Percentiles rank a stretch among this genome's conserved stretches.
Evolutionary conservation across 2,888 invertebrate species (phyloP).

Genomic region (Blomia tropicalis): DNA sequence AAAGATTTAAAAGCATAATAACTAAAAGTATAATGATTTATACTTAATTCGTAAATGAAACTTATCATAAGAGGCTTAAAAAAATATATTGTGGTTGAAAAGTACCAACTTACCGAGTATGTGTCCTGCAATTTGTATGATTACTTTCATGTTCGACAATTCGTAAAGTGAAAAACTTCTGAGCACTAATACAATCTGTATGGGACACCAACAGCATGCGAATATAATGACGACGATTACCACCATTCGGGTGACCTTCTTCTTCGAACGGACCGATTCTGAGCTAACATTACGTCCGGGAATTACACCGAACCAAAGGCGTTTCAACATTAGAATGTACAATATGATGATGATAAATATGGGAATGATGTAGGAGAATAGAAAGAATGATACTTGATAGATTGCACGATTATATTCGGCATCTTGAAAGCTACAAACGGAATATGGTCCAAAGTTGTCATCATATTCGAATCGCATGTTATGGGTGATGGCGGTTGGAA

Average conservation of each 20-base stretch:
- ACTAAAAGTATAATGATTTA: too few species aligned
- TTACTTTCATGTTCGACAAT: neutral
- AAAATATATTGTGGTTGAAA: too few species aligned
- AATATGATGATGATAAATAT: conserved; percentile 66
- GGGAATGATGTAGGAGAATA: conserved; percentile 73
- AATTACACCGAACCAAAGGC: conserved; percentile 59
- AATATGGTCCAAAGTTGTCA: conserved; percentile 47
- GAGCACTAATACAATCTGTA: conserved; percentile 46
- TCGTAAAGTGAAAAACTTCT: conserved; percentile 13
- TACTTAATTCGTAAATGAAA: too few species aligned
- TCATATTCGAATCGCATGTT: conserved; percentile 50
- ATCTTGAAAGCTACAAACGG: conserved; percentile 52
- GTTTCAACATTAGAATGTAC: conserved; percentile 71
- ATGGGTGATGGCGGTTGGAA: conserved; percentile 59
- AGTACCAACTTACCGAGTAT: conserved; percentile 20
- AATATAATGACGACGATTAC: conserved; percentile 62
- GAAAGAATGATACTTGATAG: conserved; percentile 64
- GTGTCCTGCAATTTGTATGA: conserved; percentile 29
- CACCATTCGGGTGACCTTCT: conserved; percentile 71
- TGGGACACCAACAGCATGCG: conserved; percentile 83
- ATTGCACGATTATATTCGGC: conserved; percentile 39
- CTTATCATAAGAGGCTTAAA: neutral
- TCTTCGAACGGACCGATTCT: conserved; percentile 64
- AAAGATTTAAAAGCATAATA: too few species aligned
- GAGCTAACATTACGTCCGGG: conserved; percentile 60